These are phyloP conservation scores for Scaptodrosophila lebanonensis DNA, from an alignment of 1,140 invertebrate genomes.

Conservation along the genomic window DNA sequence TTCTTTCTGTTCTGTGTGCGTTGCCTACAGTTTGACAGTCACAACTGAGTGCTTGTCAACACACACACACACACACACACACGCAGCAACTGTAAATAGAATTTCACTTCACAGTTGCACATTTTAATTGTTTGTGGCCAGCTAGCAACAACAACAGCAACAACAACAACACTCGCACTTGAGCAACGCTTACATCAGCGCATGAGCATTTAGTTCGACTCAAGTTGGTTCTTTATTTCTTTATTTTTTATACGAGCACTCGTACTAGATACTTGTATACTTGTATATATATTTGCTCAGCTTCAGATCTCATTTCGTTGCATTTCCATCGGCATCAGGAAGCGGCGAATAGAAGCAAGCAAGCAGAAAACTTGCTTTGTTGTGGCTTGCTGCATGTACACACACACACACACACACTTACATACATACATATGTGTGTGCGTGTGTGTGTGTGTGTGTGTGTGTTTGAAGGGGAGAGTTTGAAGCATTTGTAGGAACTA, in stretches of 20 bases:
- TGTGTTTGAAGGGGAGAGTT: no score
- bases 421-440: no score
- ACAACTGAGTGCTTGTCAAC: constrained; percentile 19
- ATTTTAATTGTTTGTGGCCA: constrained; percentile 60
- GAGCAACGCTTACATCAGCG: constrained; percentile 53
- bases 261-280: no score
- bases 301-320: constrained; percentile 60
- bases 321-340: constrained; percentile 38
- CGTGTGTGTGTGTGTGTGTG: no score
- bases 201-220: constrained; percentile 59
- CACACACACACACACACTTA: no score
- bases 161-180: constrained; percentile 7
- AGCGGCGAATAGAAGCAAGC: constrained; percentile 45
- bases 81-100: constrained; percentile 47
- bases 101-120: constrained; percentile 39
- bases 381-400: no score
- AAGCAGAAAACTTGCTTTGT: constrained; percentile 44
- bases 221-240: no score
- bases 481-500: no score
- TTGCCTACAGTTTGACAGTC: constrained; percentile 19
- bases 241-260: no score
- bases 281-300: constrained; percentile 63
- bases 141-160: constrained; percentile 13
- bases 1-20: no score
- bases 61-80: constrained; percentile 18